These are phyloP conservation scores for Saguinus imperator DNA, from an alignment of 2,113 vertebrate species.

Conservation along the genomic window DNA sequence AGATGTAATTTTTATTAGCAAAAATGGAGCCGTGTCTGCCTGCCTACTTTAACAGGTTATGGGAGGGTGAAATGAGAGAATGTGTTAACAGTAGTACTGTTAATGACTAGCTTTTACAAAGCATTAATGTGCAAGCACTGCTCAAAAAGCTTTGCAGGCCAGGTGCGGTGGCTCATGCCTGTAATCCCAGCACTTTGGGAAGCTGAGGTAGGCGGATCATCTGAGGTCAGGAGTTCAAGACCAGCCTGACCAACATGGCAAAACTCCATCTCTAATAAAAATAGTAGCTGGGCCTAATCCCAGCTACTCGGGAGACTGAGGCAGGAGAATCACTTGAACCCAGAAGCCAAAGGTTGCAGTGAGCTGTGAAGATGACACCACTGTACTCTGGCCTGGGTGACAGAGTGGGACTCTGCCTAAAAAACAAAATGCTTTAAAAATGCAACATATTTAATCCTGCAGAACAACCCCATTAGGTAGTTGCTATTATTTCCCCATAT, in stretches of 20 bases:
- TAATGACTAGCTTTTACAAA: neutral
- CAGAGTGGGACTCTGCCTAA: no score
- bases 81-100: neutral
- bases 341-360: neutral
- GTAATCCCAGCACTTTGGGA: no score
- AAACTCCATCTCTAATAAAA: no score
- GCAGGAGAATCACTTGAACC: neutral
- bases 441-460: neutral
- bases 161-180: no score
- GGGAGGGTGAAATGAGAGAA: constrained; percentile 25
- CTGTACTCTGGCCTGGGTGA: no score
- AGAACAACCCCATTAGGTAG: neutral
- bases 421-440: neutral
- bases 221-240: neutral
- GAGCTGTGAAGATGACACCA: neutral
- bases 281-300: no score
- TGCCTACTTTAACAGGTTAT: neutral
- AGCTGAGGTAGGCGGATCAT: neutral
- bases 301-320: no score
- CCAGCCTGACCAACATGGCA: no score
- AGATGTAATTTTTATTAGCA: neutral
- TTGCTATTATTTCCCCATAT: neutral
- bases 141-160: neutral
- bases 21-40: neutral
- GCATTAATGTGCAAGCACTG: neutral